These are phyloP conservation scores for Orchestes rusci DNA, from an alignment of 2,888 invertebrate species.

Conservation along the genomic window DNA sequence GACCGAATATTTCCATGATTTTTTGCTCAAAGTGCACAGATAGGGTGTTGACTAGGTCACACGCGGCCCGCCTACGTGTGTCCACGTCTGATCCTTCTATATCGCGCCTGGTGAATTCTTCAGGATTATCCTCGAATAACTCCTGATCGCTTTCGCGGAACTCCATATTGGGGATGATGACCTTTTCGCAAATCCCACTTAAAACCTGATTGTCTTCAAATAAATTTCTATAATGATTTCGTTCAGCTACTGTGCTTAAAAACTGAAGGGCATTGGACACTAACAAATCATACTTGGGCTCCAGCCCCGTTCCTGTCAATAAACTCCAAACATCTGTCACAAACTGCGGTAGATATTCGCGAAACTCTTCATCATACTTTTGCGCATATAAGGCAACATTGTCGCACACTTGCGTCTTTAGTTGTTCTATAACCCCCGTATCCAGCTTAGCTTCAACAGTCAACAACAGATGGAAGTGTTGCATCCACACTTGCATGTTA, in stretches of 20 bases:
- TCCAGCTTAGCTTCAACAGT: slow-evolving; percentile 75
- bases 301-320: slow-evolving; percentile 73
- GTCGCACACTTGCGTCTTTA: slow-evolving; percentile 94
- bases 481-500: slow-evolving; percentile 95
- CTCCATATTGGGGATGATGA: slow-evolving; percentile 98
- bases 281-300: slow-evolving; percentile 88
- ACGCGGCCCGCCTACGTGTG: slow-evolving; percentile 90
- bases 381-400: slow-evolving; percentile 92
- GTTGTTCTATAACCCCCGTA: slow-evolving; percentile 80
- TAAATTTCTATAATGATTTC: slow-evolving; percentile 76
- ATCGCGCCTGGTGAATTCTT: slow-evolving; percentile 93
- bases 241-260: slow-evolving; percentile 88
- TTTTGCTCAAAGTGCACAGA: slow-evolving; percentile 81
- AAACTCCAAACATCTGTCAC: slow-evolving; percentile 94
- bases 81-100: slow-evolving; percentile 98
- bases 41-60: slow-evolving; percentile 91
- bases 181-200: slow-evolving; percentile 91
- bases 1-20: slow-evolving; percentile 81
- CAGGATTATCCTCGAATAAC: slow-evolving; percentile 95
- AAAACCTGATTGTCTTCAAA: slow-evolving; percentile 85
- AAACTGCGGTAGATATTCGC: slow-evolving; percentile 79
- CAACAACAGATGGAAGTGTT: slow-evolving; percentile 75
- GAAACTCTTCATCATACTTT: slow-evolving; percentile 97
- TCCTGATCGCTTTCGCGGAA: slow-evolving; percentile 94
- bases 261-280: slow-evolving; percentile 96